Evolutionary conservation across 2,797 vertebrate species (phyloP).

Genomic region (Molossus alvarezi): DNA sequence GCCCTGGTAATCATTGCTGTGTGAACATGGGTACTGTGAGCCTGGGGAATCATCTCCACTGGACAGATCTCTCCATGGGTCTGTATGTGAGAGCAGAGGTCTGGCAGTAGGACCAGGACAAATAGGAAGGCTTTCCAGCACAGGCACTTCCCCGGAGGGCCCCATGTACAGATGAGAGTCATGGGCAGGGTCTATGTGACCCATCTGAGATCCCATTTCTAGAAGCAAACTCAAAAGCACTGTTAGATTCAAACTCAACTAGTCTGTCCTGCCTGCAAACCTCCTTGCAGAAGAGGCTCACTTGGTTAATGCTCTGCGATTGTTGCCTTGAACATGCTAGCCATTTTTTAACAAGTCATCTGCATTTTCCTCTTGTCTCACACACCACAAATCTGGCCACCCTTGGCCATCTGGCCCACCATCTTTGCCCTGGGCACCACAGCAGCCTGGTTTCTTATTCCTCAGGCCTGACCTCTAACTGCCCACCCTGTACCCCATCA

Average conservation of each 20-base stretch:
- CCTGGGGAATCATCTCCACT: no score
- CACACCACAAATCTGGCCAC: no score
- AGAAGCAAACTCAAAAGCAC: background rate
- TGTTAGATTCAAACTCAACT: background rate
- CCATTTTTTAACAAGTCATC: background rate
- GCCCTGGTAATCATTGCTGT: background rate
- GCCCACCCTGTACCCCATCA: background rate
- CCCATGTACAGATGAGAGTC: background rate
- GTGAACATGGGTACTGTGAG: background rate
- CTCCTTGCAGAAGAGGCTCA: background rate
- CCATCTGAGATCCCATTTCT: background rate
- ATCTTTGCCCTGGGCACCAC: background rate
- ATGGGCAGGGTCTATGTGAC: accelerated
- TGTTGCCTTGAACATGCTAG: background rate
- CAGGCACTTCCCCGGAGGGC: background rate
- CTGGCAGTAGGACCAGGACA: background rate
- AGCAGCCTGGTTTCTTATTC: background rate
- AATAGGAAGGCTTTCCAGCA: background rate
- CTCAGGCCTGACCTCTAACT: background rate
- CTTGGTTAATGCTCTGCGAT: background rate
- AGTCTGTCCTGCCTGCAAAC: background rate
- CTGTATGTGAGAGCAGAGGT: background rate
- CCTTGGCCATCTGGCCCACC: background rate
- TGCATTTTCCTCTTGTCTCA: background rate
- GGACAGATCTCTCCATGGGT: background rate